Conservation (phyloP, 2,797 vertebrate genomes). For the Cyprinodon diabolis region DNA sequence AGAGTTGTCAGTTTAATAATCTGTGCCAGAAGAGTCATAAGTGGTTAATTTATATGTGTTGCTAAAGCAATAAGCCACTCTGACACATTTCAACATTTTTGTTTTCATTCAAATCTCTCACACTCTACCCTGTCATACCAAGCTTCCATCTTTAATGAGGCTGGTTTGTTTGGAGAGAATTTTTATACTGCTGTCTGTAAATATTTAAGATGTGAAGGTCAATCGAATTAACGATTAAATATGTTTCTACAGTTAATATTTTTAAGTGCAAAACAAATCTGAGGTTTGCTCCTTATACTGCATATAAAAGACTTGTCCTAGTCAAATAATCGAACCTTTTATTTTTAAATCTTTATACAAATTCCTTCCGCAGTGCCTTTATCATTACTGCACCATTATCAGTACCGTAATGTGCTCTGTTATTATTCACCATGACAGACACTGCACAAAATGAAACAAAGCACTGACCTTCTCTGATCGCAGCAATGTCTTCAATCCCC, state of each 20-base stretch:
- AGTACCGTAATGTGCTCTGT: background rate
- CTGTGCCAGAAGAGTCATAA: no score
- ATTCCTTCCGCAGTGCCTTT: background rate
- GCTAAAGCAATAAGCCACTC: no score
- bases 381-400: background rate
- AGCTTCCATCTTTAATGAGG: no score
- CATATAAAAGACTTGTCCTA: background rate
- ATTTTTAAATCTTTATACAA: background rate
- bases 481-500: constrained; percentile 25
- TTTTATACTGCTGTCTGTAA: no score
- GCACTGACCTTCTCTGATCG: constrained; percentile 22
- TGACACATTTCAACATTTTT: no score
- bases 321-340: background rate
- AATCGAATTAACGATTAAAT: background rate
- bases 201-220: background rate
- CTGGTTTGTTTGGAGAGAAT: no score
- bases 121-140: no score
- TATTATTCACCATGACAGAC: constrained; percentile 29
- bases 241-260: background rate
- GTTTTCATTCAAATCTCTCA: no score
- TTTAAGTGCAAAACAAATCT: no score
- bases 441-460: constrained; percentile 7
- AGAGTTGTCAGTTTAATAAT: no score
- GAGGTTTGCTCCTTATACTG: background rate
- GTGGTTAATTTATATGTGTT: no score